These are phyloP conservation scores for Philereme transversata DNA, from an alignment of 2,888 invertebrate genomes.

Conservation along the genomic window DNA sequence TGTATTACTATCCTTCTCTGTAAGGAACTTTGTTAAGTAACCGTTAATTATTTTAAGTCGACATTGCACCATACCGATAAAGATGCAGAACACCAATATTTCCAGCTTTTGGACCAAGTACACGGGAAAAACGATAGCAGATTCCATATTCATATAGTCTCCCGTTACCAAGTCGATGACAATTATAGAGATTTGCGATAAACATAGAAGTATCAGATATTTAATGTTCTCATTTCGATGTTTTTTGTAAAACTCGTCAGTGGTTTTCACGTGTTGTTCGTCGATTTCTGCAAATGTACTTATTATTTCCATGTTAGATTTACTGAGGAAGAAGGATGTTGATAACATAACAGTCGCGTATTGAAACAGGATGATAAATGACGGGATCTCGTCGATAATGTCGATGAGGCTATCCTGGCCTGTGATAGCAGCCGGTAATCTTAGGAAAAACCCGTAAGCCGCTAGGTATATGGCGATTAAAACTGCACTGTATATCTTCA, in stretches of 20 bases:
- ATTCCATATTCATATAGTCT: conserved; percentile 20
- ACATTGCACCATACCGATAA: conserved; percentile 49
- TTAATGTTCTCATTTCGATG: conserved; percentile 36
- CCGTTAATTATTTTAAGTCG: conserved; percentile 55
- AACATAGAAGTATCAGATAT: conserved; percentile 34
- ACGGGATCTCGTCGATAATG: conserved; percentile 34
- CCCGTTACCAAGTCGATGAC: conserved; percentile 38
- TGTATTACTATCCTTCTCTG: conserved; percentile 42
- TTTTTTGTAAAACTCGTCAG: conserved; percentile 30
- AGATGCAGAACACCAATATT: conserved; percentile 52
- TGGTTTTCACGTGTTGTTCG: conserved; percentile 13
- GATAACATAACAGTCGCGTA: conserved; percentile 28
- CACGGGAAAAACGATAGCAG: conserved; percentile 39
- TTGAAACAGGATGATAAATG: conserved; percentile 34
- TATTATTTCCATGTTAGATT: conserved; percentile 22
- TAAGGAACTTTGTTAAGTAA: conserved; percentile 50
- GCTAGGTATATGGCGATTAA: conserved; percentile 15
- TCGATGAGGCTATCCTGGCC: conserved; percentile 8
- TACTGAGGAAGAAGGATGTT: conserved; percentile 18
- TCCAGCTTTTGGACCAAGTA: conserved; percentile 56
- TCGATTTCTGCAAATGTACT: conserved; percentile 22
- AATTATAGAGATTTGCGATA: conserved; percentile 38
- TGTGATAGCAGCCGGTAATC: conserved; percentile 4
- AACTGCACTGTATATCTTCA: conserved; percentile 47
- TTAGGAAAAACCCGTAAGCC: background rate